Conservation (phyloP, 1,140 invertebrate species). For the Sycobia sp. region DNA sequence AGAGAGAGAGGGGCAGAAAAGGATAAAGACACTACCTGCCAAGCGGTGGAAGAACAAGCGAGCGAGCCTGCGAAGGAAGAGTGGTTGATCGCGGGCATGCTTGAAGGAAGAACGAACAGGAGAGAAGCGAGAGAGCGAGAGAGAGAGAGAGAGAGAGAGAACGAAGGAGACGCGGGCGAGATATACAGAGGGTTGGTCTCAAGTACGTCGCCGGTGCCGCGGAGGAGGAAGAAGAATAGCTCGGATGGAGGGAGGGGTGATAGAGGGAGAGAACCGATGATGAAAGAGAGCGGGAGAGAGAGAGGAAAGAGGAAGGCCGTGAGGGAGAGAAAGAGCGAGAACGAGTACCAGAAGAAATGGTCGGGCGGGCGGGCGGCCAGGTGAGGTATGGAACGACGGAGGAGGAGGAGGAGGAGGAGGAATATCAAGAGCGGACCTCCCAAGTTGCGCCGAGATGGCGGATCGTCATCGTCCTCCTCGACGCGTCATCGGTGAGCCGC, state of each 20-base stretch:
- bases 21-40: slow-evolving; percentile 53
- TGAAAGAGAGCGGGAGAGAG: slow-evolving; percentile 23
- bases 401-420: slow-evolving; percentile 41
- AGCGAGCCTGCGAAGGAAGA: slow-evolving; percentile 37
- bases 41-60: slow-evolving; percentile 35
- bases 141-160: slow-evolving; percentile 10
- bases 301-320: slow-evolving; percentile 5
- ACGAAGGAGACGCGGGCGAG: slow-evolving; percentile 43
- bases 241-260: neutral
- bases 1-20: slow-evolving; percentile 12
- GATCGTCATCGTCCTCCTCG: slow-evolving; percentile 56
- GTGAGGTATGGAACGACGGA: slow-evolving; percentile 20
- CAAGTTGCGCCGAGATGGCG: slow-evolving; percentile 62
- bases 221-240: slow-evolving; percentile 29
- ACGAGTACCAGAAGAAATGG: slow-evolving; percentile 58
- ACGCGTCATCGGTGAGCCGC: slow-evolving; percentile 54
- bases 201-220: slow-evolving; percentile 26
- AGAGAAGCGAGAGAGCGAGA: slow-evolving; percentile 23
- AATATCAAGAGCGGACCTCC: slow-evolving; percentile 63
- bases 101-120: slow-evolving; percentile 27
- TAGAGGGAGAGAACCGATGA: slow-evolving; percentile 11
- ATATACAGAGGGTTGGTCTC: slow-evolving; percentile 45
- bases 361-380: slow-evolving; percentile 38
- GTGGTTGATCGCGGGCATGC: slow-evolving; percentile 36
- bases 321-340: slow-evolving; percentile 32